These are phyloP conservation scores for Podotricha telesiphe DNA, from an alignment of 2,888 invertebrate species.

Conservation along the genomic window DNA sequence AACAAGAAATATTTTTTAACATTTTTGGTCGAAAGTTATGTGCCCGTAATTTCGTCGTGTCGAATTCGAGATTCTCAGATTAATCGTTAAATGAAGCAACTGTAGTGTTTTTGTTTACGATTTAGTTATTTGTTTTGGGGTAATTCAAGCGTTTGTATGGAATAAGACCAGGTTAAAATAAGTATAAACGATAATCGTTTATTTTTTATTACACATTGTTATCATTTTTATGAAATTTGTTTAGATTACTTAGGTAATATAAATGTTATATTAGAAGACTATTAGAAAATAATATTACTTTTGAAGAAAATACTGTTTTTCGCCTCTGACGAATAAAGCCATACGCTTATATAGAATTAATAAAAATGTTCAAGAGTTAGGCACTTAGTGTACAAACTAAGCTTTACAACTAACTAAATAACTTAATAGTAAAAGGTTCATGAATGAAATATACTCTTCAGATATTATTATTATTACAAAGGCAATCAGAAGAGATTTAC, in stretches of 20 bases:
- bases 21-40: constrained; percentile 59
- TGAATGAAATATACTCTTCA: too few species aligned
- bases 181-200: background rate
- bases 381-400: too few species aligned
- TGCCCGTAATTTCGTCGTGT: constrained; percentile 45
- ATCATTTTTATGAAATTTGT: background rate
- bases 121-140: constrained; percentile 25
- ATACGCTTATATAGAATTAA: too few species aligned
- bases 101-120: constrained; percentile 26
- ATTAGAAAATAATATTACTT: too few species aligned
- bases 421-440: too few species aligned
- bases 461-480: too few species aligned
- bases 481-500: too few species aligned
- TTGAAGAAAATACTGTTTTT: too few species aligned
- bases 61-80: constrained; percentile 28
- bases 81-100: constrained; percentile 39
- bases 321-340: too few species aligned
- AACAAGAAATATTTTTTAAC: constrained; percentile 42
- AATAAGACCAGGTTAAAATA: background rate
- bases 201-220: background rate
- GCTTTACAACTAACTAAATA: too few species aligned
- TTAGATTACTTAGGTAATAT: background rate
- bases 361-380: too few species aligned
- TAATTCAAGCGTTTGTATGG: constrained; percentile 20
- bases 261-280: too few species aligned